These are phyloP conservation scores for Gadus chalcogrammus DNA, from an alignment of 2,113 vertebrate genomes.

Conservation along the genomic window DNA sequence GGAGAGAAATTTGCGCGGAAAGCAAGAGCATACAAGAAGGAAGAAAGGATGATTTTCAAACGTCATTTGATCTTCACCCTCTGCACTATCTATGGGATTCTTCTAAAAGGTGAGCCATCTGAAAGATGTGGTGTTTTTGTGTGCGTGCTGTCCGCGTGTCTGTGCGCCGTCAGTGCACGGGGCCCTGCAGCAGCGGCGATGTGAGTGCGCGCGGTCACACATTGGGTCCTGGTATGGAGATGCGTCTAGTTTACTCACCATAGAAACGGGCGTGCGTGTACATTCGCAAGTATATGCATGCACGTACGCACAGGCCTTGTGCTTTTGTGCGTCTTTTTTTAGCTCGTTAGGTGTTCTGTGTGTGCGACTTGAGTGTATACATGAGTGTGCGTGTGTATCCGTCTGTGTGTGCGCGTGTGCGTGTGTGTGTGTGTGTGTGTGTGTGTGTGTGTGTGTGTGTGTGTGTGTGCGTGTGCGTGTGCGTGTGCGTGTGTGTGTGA, in stretches of 20 bases:
- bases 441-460: too few relatives aligned
- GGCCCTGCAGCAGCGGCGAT: too few relatives aligned
- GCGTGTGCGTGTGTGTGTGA: too few relatives aligned
- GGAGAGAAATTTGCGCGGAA: slow-evolving; percentile 41
- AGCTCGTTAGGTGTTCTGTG: too few relatives aligned
- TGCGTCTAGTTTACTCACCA: too few relatives aligned
- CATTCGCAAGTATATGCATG: slow-evolving; percentile 3
- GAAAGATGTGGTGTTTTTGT: background rate
- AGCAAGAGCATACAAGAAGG: background rate
- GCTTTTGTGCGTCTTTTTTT: background rate
- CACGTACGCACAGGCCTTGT: background rate
- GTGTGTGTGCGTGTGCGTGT: too few relatives aligned
- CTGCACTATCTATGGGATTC: slow-evolving; percentile 66
- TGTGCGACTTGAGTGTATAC: too few relatives aligned
- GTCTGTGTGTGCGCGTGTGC: too few relatives aligned
- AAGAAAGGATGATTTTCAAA: slow-evolving; percentile 66
- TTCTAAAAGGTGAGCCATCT: slow-evolving; percentile 63
- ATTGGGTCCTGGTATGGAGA: too few relatives aligned
- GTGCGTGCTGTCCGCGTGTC: background rate
- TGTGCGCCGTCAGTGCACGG: background rate
- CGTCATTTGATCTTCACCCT: slow-evolving; percentile 66
- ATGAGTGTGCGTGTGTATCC: too few relatives aligned
- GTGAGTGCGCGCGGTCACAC: too few relatives aligned
- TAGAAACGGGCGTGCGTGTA: background rate
- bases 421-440: too few relatives aligned